These are phyloP conservation scores for Marmota flaviventris DNA, from an alignment of 2,113 vertebrate species.

Conservation along the genomic window DNA sequence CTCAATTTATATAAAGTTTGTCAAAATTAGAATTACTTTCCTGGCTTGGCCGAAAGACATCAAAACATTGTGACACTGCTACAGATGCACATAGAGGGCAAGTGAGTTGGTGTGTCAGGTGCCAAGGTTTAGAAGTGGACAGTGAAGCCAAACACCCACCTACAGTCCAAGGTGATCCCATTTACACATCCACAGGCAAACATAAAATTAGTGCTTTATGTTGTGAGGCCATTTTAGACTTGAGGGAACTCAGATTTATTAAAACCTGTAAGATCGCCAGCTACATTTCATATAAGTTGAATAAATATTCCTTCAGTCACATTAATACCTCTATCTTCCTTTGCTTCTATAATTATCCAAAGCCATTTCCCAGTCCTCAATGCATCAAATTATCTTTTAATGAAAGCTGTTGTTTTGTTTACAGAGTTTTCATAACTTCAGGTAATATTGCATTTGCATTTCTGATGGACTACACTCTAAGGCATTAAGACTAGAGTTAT, in stretches of 20 bases:
- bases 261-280: neutral
- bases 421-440: neutral
- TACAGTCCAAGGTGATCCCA: neutral
- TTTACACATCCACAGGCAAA: neutral
- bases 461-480: neutral
- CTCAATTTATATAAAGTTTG: neutral
- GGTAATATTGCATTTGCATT: neutral
- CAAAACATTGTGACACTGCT: neutral
- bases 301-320: neutral
- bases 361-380: neutral
- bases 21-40: neutral
- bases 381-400: neutral
- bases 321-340: neutral
- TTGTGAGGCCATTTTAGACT: neutral
- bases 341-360: neutral
- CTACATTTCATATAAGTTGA: neutral
- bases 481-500: too few species aligned
- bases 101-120: neutral
- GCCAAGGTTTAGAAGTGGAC: neutral
- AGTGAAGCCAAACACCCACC: neutral
- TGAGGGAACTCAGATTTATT: neutral
- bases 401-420: neutral
- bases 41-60: neutral
- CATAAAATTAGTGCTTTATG: neutral
- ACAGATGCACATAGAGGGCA: neutral